phyloP scores from a whole-genome alignment of 2,888 invertebrate species.

The Xestia xanthographa region DNA sequence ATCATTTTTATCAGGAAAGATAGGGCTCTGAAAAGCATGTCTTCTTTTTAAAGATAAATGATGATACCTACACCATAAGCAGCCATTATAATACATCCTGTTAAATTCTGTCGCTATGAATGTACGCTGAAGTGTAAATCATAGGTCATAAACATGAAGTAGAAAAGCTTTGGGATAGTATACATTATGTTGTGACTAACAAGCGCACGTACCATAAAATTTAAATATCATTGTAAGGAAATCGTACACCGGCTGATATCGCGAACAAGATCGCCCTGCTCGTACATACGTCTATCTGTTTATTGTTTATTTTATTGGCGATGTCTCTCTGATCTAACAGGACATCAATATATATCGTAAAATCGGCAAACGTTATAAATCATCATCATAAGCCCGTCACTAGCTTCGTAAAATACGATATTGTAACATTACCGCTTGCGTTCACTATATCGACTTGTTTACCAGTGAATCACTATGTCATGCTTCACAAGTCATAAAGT shows the following conservation, averaged over 20 bases:
- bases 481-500: background rate
- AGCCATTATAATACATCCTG: background rate
- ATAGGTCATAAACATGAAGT: slow-evolving; percentile 59
- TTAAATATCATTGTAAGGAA: slow-evolving; percentile 74
- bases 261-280: slow-evolving; percentile 71
- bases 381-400: slow-evolving; percentile 71
- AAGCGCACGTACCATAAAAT: slow-evolving; percentile 69
- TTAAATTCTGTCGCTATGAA: slow-evolving; percentile 11
- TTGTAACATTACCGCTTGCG: slow-evolving; percentile 37
- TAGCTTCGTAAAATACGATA: slow-evolving; percentile 70
- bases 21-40: background rate
- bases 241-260: slow-evolving; percentile 69
- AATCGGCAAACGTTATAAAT: slow-evolving; percentile 74
- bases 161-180: slow-evolving; percentile 56
- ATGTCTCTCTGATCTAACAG: slow-evolving; percentile 72
- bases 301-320: slow-evolving; percentile 79
- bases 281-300: slow-evolving; percentile 73
- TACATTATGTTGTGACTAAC: slow-evolving; percentile 66
- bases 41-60: background rate
- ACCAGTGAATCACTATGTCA: background rate
- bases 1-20: background rate
- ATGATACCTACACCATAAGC: slow-evolving; percentile 10
- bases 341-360: slow-evolving; percentile 79
- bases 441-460: slow-evolving; percentile 6
- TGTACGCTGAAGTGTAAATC: slow-evolving; percentile 47